These are phyloP conservation scores for Dendroctonus ponderosae DNA, from an alignment of 1,140 invertebrate species.

Conservation along the genomic window DNA sequence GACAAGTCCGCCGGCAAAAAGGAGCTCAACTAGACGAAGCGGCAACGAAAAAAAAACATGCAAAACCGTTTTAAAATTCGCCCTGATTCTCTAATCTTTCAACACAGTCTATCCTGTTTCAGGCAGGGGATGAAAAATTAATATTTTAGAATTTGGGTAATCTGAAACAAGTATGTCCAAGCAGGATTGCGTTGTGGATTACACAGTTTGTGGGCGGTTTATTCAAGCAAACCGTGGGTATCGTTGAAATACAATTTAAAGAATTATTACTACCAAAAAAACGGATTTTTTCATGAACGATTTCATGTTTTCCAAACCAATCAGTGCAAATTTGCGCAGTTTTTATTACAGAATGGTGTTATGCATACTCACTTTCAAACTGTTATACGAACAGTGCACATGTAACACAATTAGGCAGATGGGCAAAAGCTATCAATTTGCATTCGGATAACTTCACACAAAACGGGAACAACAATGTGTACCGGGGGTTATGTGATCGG, in stretches of 20 bases:
- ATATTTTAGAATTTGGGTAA: background rate
- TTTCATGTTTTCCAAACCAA: too few species aligned
- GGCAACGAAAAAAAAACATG: background rate
- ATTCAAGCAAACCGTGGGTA: too few species aligned
- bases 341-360: too few species aligned
- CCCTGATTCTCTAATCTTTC: conserved; percentile 15
- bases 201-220: too few species aligned
- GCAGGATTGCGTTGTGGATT: too few species aligned
- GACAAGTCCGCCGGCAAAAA: conserved; percentile 13
- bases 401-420: conserved; percentile 16
- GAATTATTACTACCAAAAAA: too few species aligned
- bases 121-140: conserved; percentile 1
- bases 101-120: conserved; percentile 11
- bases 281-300: too few species aligned
- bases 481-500: conserved; percentile 3
- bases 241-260: too few species aligned
- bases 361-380: too few species aligned
- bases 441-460: conserved; percentile 19
- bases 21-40: background rate
- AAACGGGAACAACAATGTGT: conserved; percentile 6
- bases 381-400: background rate
- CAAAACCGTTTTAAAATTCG: conserved; percentile 20
- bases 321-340: too few species aligned
- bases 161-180: too few species aligned
- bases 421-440: conserved; percentile 20